Conservation (phyloP, 2,797 vertebrate species). For the Neoniphon sammara region DNA sequence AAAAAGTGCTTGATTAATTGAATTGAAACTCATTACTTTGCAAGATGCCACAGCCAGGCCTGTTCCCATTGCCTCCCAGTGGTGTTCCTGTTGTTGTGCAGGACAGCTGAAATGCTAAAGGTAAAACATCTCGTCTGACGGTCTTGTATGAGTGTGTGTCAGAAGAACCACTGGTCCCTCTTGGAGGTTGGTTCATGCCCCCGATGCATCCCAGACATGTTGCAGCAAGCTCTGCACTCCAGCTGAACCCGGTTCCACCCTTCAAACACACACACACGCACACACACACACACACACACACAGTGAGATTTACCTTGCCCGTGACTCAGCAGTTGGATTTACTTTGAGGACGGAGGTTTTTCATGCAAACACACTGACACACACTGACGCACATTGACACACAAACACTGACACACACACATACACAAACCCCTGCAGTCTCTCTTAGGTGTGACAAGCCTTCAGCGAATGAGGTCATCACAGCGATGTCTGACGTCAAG, state of each 20-base stretch:
- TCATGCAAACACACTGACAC: background rate
- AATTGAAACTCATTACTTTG: too few species aligned
- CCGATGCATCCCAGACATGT: too few species aligned
- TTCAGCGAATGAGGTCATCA: background rate
- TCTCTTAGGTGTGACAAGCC: background rate
- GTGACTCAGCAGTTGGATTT: conserved; percentile 21
- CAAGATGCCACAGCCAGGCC: too few species aligned
- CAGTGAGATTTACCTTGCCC: background rate
- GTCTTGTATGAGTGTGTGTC: conserved; percentile 1
- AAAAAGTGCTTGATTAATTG: too few species aligned
- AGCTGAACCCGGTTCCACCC: background rate
- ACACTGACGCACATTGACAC: background rate
- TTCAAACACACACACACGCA: background rate
- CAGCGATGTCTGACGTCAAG: background rate
- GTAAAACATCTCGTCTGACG: conserved; percentile 3
- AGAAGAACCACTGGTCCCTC: background rate
- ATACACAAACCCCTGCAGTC: background rate
- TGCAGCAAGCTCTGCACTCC: background rate
- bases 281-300: background rate
- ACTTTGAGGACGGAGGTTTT: conserved; percentile 7
- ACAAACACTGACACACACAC: background rate
- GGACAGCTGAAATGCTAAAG: background rate
- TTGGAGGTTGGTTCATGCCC: too few species aligned
- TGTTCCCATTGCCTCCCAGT: too few species aligned
- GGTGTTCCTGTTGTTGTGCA: too few species aligned